Evolutionary conservation across 2,797 vertebrate species (phyloP), one percentile per base, ranked within the genome.

Genomic region (Typhlichthys subterraneus): DNA sequence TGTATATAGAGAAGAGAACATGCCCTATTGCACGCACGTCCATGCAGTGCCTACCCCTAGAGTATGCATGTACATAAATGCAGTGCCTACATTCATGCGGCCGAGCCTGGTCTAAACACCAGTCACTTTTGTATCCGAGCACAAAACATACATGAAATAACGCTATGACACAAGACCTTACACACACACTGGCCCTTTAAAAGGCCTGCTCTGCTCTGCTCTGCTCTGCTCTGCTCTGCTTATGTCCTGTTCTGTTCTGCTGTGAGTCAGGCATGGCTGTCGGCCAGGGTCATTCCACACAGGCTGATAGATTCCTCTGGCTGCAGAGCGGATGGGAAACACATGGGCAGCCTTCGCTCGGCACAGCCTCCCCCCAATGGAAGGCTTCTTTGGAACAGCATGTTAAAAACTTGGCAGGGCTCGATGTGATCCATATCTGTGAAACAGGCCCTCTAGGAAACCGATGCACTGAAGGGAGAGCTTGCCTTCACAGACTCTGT

Each of bases 301-400:
- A 65, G 81, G 63, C 85, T 59, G 75, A 82, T 64, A 49, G 76
- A 90, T 86, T 86, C 84, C 81, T 78, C 75, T 70, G 83, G 81
- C 86, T 83, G 73, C 73, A 72, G 63, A 76, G 81, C 71, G 84
- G 85, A 91, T 88, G 86, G 84, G 81, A 91, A 92, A 90, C 90
- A 92, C 87, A 91, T 90, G 87, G 85, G 82, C 79, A 83, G 86
- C 74, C 74, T 79, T 74, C 76, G 76, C 81, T 70, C 5, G 67
- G 80, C 79, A 69, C 53, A 69, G 45, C 57, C 63, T 63, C 70
- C 78, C 78, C 15, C 72, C 69, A 1, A 42, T 68, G 81, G 82
- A 82, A 84, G 80, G 73, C 61, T 56, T 75, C 72, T 49, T 70
- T 53, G 72, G 71, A 84, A 76, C 70, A 80, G 68, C 82, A 67